These are phyloP conservation scores for Macrophya annulata DNA, from an alignment of 2,888 invertebrate species.

Conservation along the genomic window DNA sequence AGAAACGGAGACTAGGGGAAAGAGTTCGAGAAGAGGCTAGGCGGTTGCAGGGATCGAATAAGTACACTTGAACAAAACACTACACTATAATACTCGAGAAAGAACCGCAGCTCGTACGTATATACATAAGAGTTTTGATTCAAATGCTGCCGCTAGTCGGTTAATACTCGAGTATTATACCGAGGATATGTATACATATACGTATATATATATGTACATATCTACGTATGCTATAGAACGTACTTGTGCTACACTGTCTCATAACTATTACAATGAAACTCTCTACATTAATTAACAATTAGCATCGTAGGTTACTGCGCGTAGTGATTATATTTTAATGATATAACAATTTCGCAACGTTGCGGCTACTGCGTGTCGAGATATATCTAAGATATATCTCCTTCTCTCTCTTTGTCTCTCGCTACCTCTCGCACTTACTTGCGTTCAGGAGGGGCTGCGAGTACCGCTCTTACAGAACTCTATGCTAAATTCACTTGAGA, in stretches of 20 bases:
- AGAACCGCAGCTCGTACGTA: neutral
- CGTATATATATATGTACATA: neutral
- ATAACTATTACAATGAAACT: slow-evolving; percentile 70
- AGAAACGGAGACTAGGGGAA: neutral
- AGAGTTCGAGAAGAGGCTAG: slow-evolving; percentile 10
- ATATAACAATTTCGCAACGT: slow-evolving; percentile 71
- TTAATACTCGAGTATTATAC: neutral
- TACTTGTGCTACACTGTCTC: slow-evolving; percentile 39
- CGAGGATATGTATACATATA: neutral
- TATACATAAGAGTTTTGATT: neutral
- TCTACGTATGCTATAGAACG: neutral
- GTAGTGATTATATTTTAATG: slow-evolving; percentile 77
- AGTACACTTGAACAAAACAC: slow-evolving; percentile 25
- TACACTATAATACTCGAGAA: neutral
- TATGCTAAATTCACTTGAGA: slow-evolving; percentile 59
- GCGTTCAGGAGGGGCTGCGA: slow-evolving; percentile 48
- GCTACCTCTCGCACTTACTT: slow-evolving; percentile 57
- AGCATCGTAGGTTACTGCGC: slow-evolving; percentile 73
- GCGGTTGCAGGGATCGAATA: neutral
- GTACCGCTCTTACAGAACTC: slow-evolving; percentile 54
- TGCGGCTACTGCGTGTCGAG: slow-evolving; percentile 59
- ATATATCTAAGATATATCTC: slow-evolving; percentile 63
- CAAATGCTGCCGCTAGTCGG: slow-evolving; percentile 34
- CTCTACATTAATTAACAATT: slow-evolving; percentile 77
- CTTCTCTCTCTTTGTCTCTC: neutral